phyloP scores from a whole-genome alignment of 1,140 invertebrate species.

The Drosophila oshimai region DNA sequence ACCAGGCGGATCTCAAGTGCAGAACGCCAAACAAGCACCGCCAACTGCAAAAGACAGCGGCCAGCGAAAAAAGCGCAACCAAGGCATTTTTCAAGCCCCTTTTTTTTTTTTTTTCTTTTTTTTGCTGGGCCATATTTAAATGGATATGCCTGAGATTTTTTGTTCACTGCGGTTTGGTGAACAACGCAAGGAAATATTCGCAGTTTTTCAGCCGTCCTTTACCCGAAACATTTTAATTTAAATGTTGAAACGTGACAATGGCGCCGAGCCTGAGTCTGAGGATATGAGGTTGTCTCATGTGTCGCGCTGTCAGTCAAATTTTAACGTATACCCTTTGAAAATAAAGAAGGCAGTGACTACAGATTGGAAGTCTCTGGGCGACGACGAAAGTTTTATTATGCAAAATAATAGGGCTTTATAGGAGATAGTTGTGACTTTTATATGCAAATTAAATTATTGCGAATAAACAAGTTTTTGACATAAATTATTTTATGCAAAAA shows the following conservation, averaged over 20 bases:
- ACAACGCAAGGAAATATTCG: constrained; percentile 47
- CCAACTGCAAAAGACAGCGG: constrained; percentile 72
- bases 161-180: constrained; percentile 20
- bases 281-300: constrained; percentile 63
- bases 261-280: constrained; percentile 34
- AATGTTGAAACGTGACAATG: constrained; percentile 78
- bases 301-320: constrained; percentile 46
- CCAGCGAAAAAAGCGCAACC: constrained; percentile 56
- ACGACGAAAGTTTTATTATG: constrained; percentile 14
- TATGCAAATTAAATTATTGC: too few relatives aligned
- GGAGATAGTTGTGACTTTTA: not conserved
- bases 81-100: constrained; percentile 45
- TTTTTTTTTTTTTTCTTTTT: constrained; percentile 17
- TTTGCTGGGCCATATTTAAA: constrained; percentile 44
- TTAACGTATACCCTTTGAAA: constrained; percentile 23
- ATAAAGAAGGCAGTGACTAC: not conserved
- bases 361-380: not conserved
- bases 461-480: not conserved
- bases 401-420: not conserved
- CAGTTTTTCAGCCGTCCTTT: constrained; percentile 44
- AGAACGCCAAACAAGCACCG: constrained; percentile 48
- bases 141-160: constrained; percentile 63
- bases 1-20: constrained; percentile 68
- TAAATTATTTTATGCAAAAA: not conserved
- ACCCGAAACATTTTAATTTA: constrained; percentile 79